A percentile compares a stretch with the other conserved stretches of the same genome.
phyloP scores from a whole-genome alignment of 2,888 invertebrate species.

The Eucriotettix oculatus region DNA sequence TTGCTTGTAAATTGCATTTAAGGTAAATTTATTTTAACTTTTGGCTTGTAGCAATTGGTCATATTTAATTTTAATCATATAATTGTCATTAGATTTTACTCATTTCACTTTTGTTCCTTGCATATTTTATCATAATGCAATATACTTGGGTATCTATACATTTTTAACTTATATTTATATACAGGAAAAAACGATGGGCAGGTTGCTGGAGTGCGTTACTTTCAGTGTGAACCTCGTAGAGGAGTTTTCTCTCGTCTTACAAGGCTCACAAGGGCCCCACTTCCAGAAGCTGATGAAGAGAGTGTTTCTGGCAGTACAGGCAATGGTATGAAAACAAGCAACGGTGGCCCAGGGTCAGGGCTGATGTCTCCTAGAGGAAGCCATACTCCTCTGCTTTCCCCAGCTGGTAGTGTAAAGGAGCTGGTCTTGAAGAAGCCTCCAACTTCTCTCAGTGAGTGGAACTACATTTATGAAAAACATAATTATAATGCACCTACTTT shows the following conservation, averaged over 20 bases:
- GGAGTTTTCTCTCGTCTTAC: slow-evolving; percentile 86
- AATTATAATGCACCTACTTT: too few relatives aligned
- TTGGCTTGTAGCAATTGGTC: too few relatives aligned
- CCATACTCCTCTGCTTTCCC: slow-evolving; percentile 23
- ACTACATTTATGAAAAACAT: too few relatives aligned
- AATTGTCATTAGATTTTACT: too few relatives aligned
- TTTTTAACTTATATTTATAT: slow-evolving; percentile 7
- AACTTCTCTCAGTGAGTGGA: too few relatives aligned
- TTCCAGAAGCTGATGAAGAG: slow-evolving; percentile 31
- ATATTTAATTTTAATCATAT: too few relatives aligned
- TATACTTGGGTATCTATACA: not conserved
- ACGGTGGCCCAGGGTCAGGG: slow-evolving; percentile 2
- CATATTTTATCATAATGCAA: not conserved
- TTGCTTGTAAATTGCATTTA: too few relatives aligned
- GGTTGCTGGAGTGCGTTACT: slow-evolving; percentile 81
- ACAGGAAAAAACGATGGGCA: slow-evolving; percentile 93
- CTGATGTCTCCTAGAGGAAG: slow-evolving; percentile 5
- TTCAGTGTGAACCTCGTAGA: slow-evolving; percentile 79
- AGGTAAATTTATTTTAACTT: too few relatives aligned
- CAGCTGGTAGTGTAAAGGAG: slow-evolving; percentile 27
- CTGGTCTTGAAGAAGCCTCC: not conserved
- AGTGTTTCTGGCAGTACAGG: slow-evolving; percentile 17
- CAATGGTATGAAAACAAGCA: slow-evolving; percentile 23
- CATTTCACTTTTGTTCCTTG: not conserved
- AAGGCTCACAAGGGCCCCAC: slow-evolving; percentile 58